Conservation (phyloP, 2,797 vertebrate species). For the Pseudotriccus pelzelni region DNA sequence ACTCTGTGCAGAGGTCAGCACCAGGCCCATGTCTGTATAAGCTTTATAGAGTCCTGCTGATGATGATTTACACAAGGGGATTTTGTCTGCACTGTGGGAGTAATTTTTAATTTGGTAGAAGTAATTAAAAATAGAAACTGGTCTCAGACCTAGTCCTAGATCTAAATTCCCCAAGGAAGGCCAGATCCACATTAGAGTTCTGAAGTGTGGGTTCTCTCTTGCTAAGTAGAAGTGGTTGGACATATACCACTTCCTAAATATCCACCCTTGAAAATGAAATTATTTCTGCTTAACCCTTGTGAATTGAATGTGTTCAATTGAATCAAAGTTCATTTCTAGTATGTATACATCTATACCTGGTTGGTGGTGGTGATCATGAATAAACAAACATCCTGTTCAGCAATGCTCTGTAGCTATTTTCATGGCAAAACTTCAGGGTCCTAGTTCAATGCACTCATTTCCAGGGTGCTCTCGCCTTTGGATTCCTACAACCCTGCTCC, state of each 20-base stretch:
- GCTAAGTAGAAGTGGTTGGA: background rate
- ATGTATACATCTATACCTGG: background rate
- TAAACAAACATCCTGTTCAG: background rate
- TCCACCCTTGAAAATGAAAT: background rate
- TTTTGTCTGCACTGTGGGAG: background rate
- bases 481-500: background rate
- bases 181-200: background rate
- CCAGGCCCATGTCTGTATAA: background rate
- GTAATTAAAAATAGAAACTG: conserved; percentile 2
- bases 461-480: background rate
- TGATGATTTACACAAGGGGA: background rate
- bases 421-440: background rate
- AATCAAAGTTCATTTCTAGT: background rate
- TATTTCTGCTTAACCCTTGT: background rate
- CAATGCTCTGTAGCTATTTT: background rate
- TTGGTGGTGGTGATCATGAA: background rate
- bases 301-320: background rate
- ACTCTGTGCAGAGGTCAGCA: background rate
- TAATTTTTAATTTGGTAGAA: background rate
- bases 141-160: background rate
- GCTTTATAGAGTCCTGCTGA: background rate
- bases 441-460: background rate
- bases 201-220: background rate
- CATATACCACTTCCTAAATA: background rate
- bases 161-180: background rate